Base-by-base conservation (phyloP, 2,113 vertebrate genomes). In the Lampris incognitus region DNA sequence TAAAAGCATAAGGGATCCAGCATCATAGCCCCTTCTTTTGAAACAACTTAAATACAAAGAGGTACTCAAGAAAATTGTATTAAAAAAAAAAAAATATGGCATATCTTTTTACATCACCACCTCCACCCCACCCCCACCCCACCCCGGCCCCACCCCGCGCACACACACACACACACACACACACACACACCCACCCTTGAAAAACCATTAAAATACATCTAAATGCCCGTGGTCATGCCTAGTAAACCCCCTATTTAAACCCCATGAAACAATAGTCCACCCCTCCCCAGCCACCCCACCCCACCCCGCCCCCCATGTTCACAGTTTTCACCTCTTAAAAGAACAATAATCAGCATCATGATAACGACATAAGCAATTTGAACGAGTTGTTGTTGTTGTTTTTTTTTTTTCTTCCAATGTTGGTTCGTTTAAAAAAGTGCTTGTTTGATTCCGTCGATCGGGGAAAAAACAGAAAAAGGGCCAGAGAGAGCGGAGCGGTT, bases 311-410 rank as follows among this genome's bases (percentile, higher is more conserved):
- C 84, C 65, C n/a, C 7, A 24, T 24, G 24, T 92, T 93, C 93
- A 94, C 94, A 94, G 94, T 93, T 94, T 93, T 93, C 82, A 90
- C 87, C 88, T 93, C 84, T 84, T 89, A 88, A 93, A 91, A 91
- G 83, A 87, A 87, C 73, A 85, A 76, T 77, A 87, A 81, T 85
- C 81, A 86, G 44, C 71, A 85, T 84, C 68, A 89, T 57, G 86
- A 87, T 84, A 85, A 91, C 83, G 84, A 86, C 81, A 84, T 85
- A 77, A 84, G 82, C 62, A 87, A 89, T 87, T 86, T 84, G 71
- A 74, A 84, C 83, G 85, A 83, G 87, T 90, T 89, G 86, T 87
- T 91, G 86, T 85, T 76, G 71, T 89, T 87, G 24, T 24, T 24
- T 24, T n/a, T n/a, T n/a, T n/a, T n/a, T n/a, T n/a, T n/a, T n/a